Conservation (phyloP, 2,113 vertebrate genomes). For the Grammomys surdaster region DNA sequence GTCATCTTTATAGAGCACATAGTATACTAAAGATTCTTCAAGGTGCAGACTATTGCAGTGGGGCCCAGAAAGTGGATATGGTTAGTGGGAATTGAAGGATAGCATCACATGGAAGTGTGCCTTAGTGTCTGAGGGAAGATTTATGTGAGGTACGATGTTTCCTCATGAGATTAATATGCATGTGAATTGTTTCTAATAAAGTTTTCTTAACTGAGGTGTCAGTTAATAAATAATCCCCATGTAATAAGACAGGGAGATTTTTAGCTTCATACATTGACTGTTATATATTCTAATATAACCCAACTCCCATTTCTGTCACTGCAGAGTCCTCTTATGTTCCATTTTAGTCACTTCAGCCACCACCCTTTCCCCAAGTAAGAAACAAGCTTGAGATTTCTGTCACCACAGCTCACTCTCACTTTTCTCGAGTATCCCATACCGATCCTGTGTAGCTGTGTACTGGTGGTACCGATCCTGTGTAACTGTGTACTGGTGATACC, state of each 20-base stretch:
- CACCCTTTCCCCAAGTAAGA: neutral
- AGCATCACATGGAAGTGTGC: neutral
- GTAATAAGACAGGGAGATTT: neutral
- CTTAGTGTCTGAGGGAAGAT: neutral
- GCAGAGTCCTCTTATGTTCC: neutral
- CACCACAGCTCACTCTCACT: neutral
- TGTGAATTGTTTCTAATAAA: neutral
- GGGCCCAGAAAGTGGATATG: neutral
- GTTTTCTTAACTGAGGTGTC: neutral
- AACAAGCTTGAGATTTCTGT: conserved; percentile 24
- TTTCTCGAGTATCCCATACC: neutral
- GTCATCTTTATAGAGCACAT: neutral
- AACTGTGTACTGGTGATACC: too few relatives aligned
- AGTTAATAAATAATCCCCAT: neutral
- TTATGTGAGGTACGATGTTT: conserved; percentile 23
- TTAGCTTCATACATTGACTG: neutral
- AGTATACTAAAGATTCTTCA: neutral
- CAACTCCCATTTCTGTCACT: neutral
- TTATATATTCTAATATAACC: neutral
- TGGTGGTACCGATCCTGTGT: neutral
- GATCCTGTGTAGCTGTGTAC: neutral
- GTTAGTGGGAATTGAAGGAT: neutral
- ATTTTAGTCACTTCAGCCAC: neutral
- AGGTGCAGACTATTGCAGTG: neutral
- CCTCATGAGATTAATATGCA: neutral